phyloP scores from a whole-genome alignment of 2,113 vertebrate species.

The Dicerorhinus sumatrensis region DNA sequence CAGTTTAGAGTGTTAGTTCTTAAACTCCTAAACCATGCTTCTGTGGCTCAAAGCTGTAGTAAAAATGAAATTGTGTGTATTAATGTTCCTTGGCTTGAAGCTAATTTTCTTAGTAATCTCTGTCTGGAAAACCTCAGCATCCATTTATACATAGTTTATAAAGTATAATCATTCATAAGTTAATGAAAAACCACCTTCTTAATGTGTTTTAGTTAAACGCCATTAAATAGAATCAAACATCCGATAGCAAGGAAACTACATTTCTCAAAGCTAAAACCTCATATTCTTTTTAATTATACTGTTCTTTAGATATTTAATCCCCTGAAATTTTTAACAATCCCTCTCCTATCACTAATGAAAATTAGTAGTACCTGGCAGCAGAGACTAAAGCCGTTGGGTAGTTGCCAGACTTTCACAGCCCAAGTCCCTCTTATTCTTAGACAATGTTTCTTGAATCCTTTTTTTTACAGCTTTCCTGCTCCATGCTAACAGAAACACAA shows the following conservation, averaged over 20 bases:
- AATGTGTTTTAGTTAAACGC: conserved; percentile 30
- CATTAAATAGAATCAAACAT: conserved; percentile 56
- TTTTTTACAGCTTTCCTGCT: background rate
- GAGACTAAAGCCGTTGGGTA: background rate
- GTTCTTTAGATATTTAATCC: background rate
- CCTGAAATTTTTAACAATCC: background rate
- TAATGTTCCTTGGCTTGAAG: background rate
- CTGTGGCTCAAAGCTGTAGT: background rate
- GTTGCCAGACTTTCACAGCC: background rate
- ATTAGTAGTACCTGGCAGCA: background rate
- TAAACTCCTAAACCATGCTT: background rate
- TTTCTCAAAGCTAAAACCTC: conserved; percentile 36
- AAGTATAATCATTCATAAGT: conserved; percentile 25
- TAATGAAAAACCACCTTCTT: conserved; percentile 58
- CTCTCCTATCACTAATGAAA: background rate
- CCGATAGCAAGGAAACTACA: conserved; percentile 42
- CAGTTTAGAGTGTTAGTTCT: background rate
- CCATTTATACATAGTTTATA: conserved; percentile 30
- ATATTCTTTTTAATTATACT: conserved; percentile 42
- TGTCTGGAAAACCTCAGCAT: conserved; percentile 30
- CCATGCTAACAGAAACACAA: background rate
- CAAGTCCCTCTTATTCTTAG: background rate
- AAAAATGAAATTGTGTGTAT: background rate
- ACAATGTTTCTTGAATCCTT: background rate
- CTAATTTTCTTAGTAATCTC: conserved; percentile 34